Base-by-base conservation (phyloP, 2,888 invertebrate species). In the Scaptomyza cyrtandrae region DNA sequence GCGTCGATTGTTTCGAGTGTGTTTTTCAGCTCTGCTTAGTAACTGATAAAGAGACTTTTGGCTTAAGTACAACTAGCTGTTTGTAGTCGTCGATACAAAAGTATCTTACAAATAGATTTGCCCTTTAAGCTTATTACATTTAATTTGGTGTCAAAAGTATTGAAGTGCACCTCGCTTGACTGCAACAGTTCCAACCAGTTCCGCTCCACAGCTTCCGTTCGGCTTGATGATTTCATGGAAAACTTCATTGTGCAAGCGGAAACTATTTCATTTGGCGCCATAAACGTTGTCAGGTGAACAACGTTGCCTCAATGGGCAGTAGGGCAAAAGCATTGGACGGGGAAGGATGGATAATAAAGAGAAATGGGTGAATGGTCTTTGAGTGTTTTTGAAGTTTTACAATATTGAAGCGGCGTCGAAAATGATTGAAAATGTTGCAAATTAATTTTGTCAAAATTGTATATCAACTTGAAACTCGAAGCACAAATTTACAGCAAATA, bases 151-250 rank as follows among this genome's bases (percentile, higher is more conserved):
- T 33, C 10, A 59, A 67, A 64, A 67, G 69, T 69, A 57, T 31
- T 31, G 27, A 6, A 45, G 52, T 53, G 46, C 58, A 57, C 58
- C 61, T 77, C 66, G 73, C 14, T 39, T 48, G 27, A 48, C 46
- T 71, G 79, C 58, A 80, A 83, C 87, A 86, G 83, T 71, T 71
- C 66, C 27, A 79, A 71, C 76, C 78, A 83, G 89, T 83, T 83
- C 82, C 89, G 87, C 78, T 88, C 78, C 81, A 86, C 85, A 83
- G 89, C 85, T 88, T 83, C 89, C 83, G 83, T 85, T 83, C 78
- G 71, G 85, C 89, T 88, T 83, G 89, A 88, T 83, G 89, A 88
- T 83, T 88, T 88, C 87, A 78, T 83, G 78, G 81, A 86, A 83
- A 83, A 88, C 87, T 83, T 88, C 85, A 88, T 88, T 88, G 83